Conservation (phyloP, 2,113 vertebrate species). For the Marmota flaviventris region DNA sequence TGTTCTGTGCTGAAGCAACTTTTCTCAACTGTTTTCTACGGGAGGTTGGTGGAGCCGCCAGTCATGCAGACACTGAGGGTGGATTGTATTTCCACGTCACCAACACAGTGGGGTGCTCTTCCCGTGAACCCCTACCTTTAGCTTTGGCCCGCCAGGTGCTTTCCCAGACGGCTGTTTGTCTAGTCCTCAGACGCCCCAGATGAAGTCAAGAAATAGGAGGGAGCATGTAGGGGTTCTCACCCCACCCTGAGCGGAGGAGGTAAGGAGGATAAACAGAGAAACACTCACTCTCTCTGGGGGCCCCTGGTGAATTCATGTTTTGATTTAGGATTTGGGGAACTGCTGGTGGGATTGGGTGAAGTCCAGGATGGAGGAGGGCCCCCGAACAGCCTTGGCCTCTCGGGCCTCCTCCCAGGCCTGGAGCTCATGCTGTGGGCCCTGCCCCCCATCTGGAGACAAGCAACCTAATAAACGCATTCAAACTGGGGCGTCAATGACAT, state of each 20-base stretch:
- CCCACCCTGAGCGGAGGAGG: fast-evolving
- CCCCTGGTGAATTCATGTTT: background rate
- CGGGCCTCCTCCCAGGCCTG: background rate
- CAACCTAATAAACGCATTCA: background rate
- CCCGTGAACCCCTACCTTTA: background rate
- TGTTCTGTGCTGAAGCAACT: background rate
- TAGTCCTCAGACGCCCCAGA: background rate
- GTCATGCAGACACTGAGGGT: too few species aligned
- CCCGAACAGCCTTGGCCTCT: too few species aligned
- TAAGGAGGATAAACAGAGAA: background rate
- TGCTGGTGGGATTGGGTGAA: background rate
- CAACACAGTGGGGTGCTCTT: background rate
- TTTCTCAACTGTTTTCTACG: background rate
- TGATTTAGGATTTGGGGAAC: background rate
- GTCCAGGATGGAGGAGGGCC: too few species aligned
- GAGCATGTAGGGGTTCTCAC: fast-evolving
- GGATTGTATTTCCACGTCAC: background rate
- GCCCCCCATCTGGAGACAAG: background rate
- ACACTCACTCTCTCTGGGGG: background rate
- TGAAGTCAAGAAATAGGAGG: background rate
- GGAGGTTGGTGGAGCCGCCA: background rate
- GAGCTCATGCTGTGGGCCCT: background rate
- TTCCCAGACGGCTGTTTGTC: background rate
- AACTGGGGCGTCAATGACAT: background rate
- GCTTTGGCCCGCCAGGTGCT: background rate